These are phyloP conservation scores for Drosophila fungiperda DNA, from an alignment of 2,888 invertebrate species.

Conservation along the genomic window DNA sequence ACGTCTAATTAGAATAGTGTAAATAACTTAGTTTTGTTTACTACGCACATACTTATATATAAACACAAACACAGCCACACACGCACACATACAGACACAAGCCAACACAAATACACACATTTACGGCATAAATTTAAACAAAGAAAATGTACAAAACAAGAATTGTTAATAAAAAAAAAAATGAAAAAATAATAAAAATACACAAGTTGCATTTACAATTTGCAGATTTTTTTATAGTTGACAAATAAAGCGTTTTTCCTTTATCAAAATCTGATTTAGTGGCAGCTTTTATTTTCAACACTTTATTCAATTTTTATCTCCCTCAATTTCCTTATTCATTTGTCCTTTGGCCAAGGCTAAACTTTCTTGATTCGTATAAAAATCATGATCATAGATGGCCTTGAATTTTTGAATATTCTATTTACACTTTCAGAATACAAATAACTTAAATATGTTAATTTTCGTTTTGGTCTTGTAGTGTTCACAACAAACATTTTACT, in stretches of 20 bases:
- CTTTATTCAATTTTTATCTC: background rate
- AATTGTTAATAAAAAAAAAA: slow-evolving; percentile 72
- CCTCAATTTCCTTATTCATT: background rate
- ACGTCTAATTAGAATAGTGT: slow-evolving; percentile 67
- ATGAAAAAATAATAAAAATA: slow-evolving; percentile 33
- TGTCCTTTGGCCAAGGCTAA: background rate
- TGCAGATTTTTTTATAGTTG: slow-evolving; percentile 16
- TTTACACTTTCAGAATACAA: background rate
- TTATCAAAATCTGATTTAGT: background rate
- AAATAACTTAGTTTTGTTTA: slow-evolving; percentile 79
- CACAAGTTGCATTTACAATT: slow-evolving; percentile 68
- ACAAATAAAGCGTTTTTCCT: background rate
- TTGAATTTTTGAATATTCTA: background rate
- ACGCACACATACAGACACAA: slow-evolving; percentile 36
- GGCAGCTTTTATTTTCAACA: background rate
- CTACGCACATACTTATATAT: slow-evolving; percentile 61
- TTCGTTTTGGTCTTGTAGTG: slow-evolving; percentile 35
- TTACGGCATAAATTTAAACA: slow-evolving; percentile 71
- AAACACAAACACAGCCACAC: slow-evolving; percentile 33
- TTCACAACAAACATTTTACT: slow-evolving; percentile 42
- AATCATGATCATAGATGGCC: slow-evolving; percentile 11
- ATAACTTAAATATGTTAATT: slow-evolving; percentile 20
- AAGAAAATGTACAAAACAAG: slow-evolving; percentile 74
- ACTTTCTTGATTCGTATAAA: background rate
- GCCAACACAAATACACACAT: slow-evolving; percentile 49